These are phyloP conservation scores for Dendronephthya gigantea DNA, from an alignment of 64 coral and sea anemone species.

Conservation along the genomic window DNA sequence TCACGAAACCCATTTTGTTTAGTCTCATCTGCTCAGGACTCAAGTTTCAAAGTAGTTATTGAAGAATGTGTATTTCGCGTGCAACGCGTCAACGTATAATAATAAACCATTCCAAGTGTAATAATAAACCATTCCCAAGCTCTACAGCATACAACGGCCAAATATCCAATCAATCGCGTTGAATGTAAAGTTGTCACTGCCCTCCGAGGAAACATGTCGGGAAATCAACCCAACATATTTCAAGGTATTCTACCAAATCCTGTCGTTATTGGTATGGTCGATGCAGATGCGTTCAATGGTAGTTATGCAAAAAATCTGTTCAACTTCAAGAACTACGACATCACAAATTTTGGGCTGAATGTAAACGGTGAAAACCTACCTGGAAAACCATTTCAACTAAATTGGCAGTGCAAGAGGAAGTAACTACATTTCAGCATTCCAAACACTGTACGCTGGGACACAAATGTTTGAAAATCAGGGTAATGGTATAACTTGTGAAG, in stretches of 20 bases:
- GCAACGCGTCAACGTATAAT: background rate
- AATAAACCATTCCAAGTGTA: background rate
- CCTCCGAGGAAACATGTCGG: constrained; percentile 17
- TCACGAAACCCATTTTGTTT: background rate
- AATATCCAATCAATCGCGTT: constrained; percentile 8
- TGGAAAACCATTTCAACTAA: too few species aligned
- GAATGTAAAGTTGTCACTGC: background rate
- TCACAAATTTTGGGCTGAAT: too few species aligned
- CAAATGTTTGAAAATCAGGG: too few species aligned
- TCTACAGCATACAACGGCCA: constrained; percentile 1
- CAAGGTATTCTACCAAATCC: constrained; percentile 6
- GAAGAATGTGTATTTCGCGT: background rate
- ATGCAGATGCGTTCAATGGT: too few species aligned
- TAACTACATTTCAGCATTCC: too few species aligned
- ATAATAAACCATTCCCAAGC: background rate
- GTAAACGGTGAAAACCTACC: too few species aligned
- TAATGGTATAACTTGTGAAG: too few species aligned
- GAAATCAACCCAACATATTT: constrained; percentile 8
- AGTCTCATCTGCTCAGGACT: too few species aligned
- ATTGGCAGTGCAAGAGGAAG: too few species aligned
- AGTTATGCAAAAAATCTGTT: too few species aligned
- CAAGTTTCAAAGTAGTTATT: background rate
- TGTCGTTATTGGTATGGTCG: background rate
- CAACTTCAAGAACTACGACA: too few species aligned
- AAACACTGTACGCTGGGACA: too few species aligned